Base-by-base conservation (phyloP, 2,888 invertebrate species). In the Elmis aenea region DNA sequence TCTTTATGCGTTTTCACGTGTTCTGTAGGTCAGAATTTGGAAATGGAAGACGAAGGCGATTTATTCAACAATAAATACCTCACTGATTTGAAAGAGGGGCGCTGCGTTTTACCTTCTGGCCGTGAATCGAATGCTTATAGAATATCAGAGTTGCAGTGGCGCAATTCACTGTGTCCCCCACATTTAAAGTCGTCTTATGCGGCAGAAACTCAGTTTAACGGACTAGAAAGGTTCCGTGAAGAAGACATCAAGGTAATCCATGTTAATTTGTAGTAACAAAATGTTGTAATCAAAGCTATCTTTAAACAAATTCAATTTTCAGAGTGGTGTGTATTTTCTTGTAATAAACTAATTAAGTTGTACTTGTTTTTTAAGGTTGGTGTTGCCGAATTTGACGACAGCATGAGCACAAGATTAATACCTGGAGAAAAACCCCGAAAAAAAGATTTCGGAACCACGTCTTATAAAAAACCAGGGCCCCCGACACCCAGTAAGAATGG, bases 401-500 rank as follows among this genome's bases (percentile, higher is more conserved):
- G 68, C 43, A 51, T 61, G 46, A 62, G 57, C 35, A 50, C 53
- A 21, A 58, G 68, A 30, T 55, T 75, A 20, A 54, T 75, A 1
- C 60, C 67, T 30, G 46, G 66, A 46, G 51, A 68, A 11, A 71
- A 69, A 33, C 68, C 72, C 53, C 48, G 78, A 52, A 62, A 62
- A 61, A 74, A 78, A 62, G 71, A 81, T 64, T 69, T 77, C 36
- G 77, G 78, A 42, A 78, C 83, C 62, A 86, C 83, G 1, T 81
- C 84, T 0, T 89, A 89, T 62, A 87, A 86, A 71, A 82, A 80
- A 56, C 89, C 89, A 0, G 89, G 89, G 1, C 89, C 88, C 26
- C 89, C 89, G 13, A 89, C 89, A 1, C 89, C 89, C 0, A 86
- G 86, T 67, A 89, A 87, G 68, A 82, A 86, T 61, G 85, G 85